Evolutionary conservation across 2,797 vertebrate species (phyloP).

Genomic region (Chaetodon trifasciatus): DNA sequence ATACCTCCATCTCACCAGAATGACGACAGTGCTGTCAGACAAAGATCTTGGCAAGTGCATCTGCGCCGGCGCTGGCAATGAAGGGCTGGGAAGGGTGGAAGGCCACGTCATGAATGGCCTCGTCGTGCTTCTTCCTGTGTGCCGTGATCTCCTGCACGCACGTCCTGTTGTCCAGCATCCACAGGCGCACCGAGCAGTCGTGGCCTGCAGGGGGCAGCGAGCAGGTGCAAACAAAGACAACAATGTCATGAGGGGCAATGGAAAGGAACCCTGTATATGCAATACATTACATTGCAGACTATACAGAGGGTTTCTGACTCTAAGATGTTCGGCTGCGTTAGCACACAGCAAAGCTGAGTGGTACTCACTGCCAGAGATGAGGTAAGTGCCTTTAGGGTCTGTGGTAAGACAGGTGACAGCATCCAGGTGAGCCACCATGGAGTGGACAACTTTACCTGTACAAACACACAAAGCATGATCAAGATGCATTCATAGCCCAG

Average conservation of each 20-base stretch:
- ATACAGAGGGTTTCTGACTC: background rate
- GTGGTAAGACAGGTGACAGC: slow-evolving; percentile 93
- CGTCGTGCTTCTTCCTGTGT: slow-evolving; percentile 94
- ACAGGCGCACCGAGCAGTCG: slow-evolving; percentile 93
- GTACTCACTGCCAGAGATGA: slow-evolving; percentile 94
- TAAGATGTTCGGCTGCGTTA: background rate
- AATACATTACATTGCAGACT: background rate
- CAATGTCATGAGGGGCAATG: background rate
- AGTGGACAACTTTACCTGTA: slow-evolving; percentile 91
- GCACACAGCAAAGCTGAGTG: background rate
- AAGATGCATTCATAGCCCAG: background rate
- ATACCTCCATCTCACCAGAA: slow-evolving; percentile 62
- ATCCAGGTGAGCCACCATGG: slow-evolving; percentile 94
- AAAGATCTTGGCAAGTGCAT: slow-evolving; percentile 95
- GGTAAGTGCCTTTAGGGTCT: slow-evolving; percentile 93
- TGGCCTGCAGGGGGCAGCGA: slow-evolving; percentile 83
- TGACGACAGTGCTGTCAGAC: slow-evolving; percentile 82
- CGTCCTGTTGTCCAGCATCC: slow-evolving; percentile 93
- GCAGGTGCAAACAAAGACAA: slow-evolving; percentile 3
- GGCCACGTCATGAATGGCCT: slow-evolving; percentile 93
- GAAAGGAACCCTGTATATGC: too few relatives aligned
- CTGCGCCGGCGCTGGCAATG: slow-evolving; percentile 91
- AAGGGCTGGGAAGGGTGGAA: slow-evolving; percentile 93
- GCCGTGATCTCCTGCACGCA: slow-evolving; percentile 95
- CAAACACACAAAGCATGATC: slow-evolving; percentile 20